Evolutionary conservation across 30 jellyfish, hydroid and myxozoan species (phyloP).

Genomic region (Rhopilema esculentum): DNA sequence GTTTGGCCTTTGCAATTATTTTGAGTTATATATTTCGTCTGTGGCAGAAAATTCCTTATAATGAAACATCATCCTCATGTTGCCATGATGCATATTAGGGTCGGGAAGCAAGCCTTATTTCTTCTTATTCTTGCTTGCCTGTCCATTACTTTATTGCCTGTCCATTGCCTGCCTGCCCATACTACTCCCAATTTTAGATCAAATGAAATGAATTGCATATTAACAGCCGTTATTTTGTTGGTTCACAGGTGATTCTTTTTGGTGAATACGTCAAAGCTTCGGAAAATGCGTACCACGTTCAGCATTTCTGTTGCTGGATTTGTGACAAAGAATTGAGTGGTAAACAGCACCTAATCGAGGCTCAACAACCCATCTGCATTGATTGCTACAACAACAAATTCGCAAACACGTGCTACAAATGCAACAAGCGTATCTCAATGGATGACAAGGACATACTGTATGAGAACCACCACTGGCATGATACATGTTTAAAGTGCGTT

Average conservation of each 20-base stretch:
- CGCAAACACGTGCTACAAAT: slow-evolving; percentile 89
- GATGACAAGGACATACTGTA: slow-evolving; percentile 93
- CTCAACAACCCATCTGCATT: slow-evolving; percentile 93
- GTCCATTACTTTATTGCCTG: too few species aligned
- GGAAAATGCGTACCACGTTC: slow-evolving; percentile 84
- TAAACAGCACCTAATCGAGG: slow-evolving; percentile 91
- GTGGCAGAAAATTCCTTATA: too few species aligned
- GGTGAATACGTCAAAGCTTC: slow-evolving; percentile 96
- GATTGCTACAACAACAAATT: slow-evolving; percentile 88
- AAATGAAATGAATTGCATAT: too few species aligned
- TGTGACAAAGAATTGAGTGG: slow-evolving; percentile 95
- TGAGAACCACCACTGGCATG: slow-evolving; percentile 99
- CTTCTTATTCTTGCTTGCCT: too few species aligned
- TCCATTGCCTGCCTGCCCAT: too few species aligned
- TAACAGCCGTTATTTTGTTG: too few species aligned
- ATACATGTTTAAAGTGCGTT: slow-evolving; percentile 81
- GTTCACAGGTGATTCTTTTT: slow-evolving; percentile 77
- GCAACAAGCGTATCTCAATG: slow-evolving; percentile 83
- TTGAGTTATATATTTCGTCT: too few species aligned
- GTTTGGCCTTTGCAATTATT: too few species aligned
- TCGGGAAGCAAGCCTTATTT: too few species aligned
- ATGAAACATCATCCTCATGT: too few species aligned
- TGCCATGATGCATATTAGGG: too few species aligned
- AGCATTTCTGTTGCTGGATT: slow-evolving; percentile 91
- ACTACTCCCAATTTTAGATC: too few species aligned